Evolutionary conservation across 2,797 vertebrate genomes (phyloP), one percentile per base, ranked within the genome.

Genomic region (Prunella strophiata): DNA sequence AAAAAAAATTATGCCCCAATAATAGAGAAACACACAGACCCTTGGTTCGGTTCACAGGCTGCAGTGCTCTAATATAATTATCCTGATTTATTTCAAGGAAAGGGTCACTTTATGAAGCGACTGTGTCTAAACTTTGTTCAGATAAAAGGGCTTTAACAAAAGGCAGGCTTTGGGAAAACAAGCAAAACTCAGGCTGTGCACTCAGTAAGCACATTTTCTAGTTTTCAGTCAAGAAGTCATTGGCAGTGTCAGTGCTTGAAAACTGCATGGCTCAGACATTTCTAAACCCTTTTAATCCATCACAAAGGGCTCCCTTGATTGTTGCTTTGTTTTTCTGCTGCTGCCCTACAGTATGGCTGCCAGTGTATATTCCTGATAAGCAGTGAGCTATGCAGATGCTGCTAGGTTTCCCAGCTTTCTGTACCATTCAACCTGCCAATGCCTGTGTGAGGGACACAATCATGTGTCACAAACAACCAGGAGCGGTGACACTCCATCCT

Each of bases 241-340:
- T 98, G 98, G 97, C 97, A 97, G 95, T 96, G 93, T 85, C 94
- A 87, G 74, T 96, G 96, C 92, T 97, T 85, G 88, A 96, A 97
- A 98, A 98, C 96, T 97, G 97, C 97, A 96, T 91, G 96, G 97
- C 97, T 98, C 97, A 98, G 98, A 97, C 96, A 90, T 97, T 98
- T 97, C 96, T 97, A 98, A 98, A 96, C 96, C 97, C 96, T 97
- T 98, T 98, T 98, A 97, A 98, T 97, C 97, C 96, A 96, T 93
- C 96, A 98, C 97, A 98, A 98, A 98, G 96, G 93, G 88, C 94
- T 97, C 95, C 95, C 93, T 97, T 97, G 96, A 97, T 96, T 97
- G 97, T 92, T 97, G 97, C 97, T 98, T 98, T 98, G 97, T 98
- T 98, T 98, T 97, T 85, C 96, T 94, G 96, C 97, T 96, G 95